Base-by-base conservation (phyloP, 2,113 vertebrate genomes). In the Redunca redunca region DNA sequence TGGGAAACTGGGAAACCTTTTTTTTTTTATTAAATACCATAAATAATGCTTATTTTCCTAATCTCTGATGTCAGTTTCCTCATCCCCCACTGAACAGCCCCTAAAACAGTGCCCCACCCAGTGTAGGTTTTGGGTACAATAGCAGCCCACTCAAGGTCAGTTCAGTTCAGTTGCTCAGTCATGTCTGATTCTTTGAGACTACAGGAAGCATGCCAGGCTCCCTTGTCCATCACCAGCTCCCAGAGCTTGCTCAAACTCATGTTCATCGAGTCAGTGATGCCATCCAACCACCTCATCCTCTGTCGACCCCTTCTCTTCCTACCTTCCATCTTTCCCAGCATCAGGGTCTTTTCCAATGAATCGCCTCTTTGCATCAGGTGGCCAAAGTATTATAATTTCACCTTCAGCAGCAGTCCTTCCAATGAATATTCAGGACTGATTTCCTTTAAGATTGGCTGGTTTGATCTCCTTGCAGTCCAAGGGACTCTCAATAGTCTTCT, bases 81-180 rank as follows among this genome's bases (percentile, higher is more conserved):
- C 33, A 46, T 80, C 10, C 9, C 1, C 1, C 28, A 33, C 0
- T 26, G 4, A 8, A 77, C 11, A 91, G 10, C 5, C 14, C 21
- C 82, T 60, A 52, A 94, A 78, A 33, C 6, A 55, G 26, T 11
- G 3, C 9, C 50, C 15, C 43, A 91, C 11, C 0, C 90, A 14
- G 21, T 81, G 2, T 50, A 53, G 3, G 15, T n/a, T 40, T 81
- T 10, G 16, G 16, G 58, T 67, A 19, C 9, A 91, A 25, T 4
- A 58, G 43, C 10, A n/a, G 7, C 26, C n/a, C 19, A 33, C n/a
- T n/a, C 81, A 40, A 0, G 2, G 1, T 77, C 17, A 25, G 19
- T 74, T 43, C 36, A 40, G 71, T 14, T 71, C 64, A 21, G 64
- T 71, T 36, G 17, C 64, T 71, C 4, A 71, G n/a, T 71, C n/a